Evolutionary conservation across 2,888 invertebrate species (phyloP), one percentile per base, ranked within the genome.

Genomic region (Leucoptera coffeella): DNA sequence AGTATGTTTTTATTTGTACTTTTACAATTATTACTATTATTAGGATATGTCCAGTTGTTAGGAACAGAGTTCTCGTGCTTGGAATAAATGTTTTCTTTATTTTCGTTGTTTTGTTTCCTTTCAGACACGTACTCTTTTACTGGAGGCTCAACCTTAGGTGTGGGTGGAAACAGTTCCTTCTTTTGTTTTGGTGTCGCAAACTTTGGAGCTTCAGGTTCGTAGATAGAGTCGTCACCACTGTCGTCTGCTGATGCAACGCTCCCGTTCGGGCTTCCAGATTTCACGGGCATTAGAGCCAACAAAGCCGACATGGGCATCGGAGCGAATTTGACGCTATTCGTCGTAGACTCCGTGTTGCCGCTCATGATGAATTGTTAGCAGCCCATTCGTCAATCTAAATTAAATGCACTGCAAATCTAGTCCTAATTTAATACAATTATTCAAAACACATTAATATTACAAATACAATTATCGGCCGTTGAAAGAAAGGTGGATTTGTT

Each of bases 261-360:
- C 9, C 46, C 39, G 20, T 62, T 56, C 2, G 47, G 49, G 23
- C 49, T 53, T 7, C 39, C 40, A 25, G 47, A 37, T 17, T 46
- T 41, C 25, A 64, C 34, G 19, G 59, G 51, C 47, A 49, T 47
- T 35, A 71, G 50, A 2, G 64, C 64, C 11, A 69, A 38, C 37
- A 72, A 49, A 29, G 50, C 59, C 29, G 67, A 59, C 51, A 72
- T 58, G 9, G 69, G 65, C 59, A 69, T 57, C 9, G 71, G 69
- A 20, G 53, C 48, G 34, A 64, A 65, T 35, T 67, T 67, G 28
- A 54, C 51, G 39, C 62, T 61, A 33, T 59, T 65, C 3, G 64
- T 50, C 14, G 59, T 55, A 2, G 58, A 40, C 47, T 65, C 64
- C 14, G 50, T 45, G 32, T 62, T 58, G 2, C 23, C 25, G 22